These are phyloP conservation scores for Actinostola sp. DNA, from an alignment of 92 coral and sea anemone species.

Conservation along the genomic window DNA sequence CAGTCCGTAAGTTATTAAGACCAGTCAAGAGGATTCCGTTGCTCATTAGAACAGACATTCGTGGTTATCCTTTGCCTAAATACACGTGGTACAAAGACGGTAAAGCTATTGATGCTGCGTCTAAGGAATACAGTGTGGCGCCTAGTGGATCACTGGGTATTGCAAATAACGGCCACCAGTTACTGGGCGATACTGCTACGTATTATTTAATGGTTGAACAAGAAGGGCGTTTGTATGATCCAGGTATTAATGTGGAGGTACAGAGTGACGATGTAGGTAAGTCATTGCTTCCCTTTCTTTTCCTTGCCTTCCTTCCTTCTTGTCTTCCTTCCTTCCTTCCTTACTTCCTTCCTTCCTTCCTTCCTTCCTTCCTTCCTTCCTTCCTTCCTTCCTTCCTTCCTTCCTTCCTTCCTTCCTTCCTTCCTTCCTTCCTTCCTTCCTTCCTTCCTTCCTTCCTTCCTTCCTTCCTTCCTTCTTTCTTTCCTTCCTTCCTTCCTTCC, in stretches of 20 bases:
- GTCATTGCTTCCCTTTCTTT: background rate
- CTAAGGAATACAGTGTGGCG: slow-evolving; percentile 5
- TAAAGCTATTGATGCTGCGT: slow-evolving; percentile 1
- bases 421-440: too few species aligned
- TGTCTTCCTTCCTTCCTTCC: too few species aligned
- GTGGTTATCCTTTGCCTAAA: slow-evolving; percentile 20
- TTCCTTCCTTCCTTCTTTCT: too few species aligned
- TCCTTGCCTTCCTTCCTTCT: background rate
- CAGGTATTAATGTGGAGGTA: slow-evolving; percentile 9
- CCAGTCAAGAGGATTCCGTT: background rate
- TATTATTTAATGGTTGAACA: slow-evolving; percentile 23
- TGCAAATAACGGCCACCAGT: background rate
- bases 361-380: too few species aligned
- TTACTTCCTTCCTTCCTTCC: too few species aligned
- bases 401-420: too few species aligned
- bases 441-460: too few species aligned
- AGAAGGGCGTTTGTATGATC: slow-evolving; percentile 19
- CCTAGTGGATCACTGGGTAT: slow-evolving; percentile 38
- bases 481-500: too few species aligned
- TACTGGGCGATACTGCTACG: background rate
- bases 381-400: too few species aligned
- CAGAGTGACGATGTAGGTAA: slow-evolving; percentile 24
- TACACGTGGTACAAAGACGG: slow-evolving; percentile 29
- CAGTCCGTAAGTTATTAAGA: background rate
- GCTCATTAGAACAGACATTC: slow-evolving; percentile 13